Base-by-base conservation (phyloP, 2,888 invertebrate genomes). In the Fissipunctia ypsillon region DNA sequence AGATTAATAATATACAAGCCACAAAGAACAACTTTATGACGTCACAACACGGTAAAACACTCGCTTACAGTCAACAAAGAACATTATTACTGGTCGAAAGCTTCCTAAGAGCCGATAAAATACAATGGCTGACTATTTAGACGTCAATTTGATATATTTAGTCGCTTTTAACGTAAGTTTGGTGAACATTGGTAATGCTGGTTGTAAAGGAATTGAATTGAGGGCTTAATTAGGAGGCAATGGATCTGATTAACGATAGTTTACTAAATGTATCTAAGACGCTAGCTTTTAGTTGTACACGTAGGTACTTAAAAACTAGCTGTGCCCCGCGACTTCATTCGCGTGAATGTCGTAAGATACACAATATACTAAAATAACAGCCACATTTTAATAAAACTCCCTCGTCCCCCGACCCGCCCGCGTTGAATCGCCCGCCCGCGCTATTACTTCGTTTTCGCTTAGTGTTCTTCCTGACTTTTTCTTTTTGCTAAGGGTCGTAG, bases 101-200 rank as follows among this genome's bases (percentile, higher is more conserved):
- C 52, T 69, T 75, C 48, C 41, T 64, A 16, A 73, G 45, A 73
- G 70, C 35, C 76, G 54, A 81, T 84, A 72, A 73, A 81, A 75
- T n/a, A 68, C 64, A 77, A 81, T 71, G 73, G 60, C 22, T 16
- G 35, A 63, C 67, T 72, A 63, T 76, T 76, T 78, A 67, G 50
- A 65, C 28, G 52, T 60, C 69, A 64, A 28, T 38, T 68, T 73
- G 73, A 80, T 77, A 57, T 73, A 80, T 74, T 60, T 79, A 41
- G 41, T 38, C 22, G 2, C n/a, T 31, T 72, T 70, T 19, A 22
- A 25, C 3, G 12, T 16, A n/a, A 9, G 25, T 52, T 52, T 41
- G 2, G 50, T 28, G 41, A 50, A 12, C 28, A 28, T 25, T 45
- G 25, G 5, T 56, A 5, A 16, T 0, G 9, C 22, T 45, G 54